Base-by-base conservation (phyloP, 2,113 vertebrate species). In the Cettia cetti region DNA sequence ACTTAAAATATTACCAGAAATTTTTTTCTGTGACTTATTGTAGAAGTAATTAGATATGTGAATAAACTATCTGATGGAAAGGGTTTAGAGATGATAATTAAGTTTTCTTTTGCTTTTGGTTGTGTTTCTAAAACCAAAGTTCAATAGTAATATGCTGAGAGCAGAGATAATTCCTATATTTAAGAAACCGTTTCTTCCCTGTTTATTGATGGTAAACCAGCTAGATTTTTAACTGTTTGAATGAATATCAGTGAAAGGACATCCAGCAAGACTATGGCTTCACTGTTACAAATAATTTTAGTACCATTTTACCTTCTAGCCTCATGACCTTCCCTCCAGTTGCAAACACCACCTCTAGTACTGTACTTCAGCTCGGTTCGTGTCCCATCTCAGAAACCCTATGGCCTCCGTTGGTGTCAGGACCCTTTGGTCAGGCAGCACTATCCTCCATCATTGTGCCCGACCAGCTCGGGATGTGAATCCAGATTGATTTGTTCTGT, bases 1-100 rank as follows among this genome's bases (percentile, higher is more conserved):
- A 79, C 92, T 97, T 97, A 96, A 97, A 96, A 97, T 95, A 96
- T 96, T 95, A 94, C 47, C 54, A 91, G 56, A 44, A 96, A 90
- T 76, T 19, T 86, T 89, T 97, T 92, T 94, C 65, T 86, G 37
- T 81, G 57, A 76, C 54, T 97, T 97, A 82, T 95, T 96, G 84
- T 70, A 94, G 89, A 97, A 96, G 85, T 70, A 94, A 94, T 44
- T 90, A 89, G 77, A 83, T 92, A 78, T 59, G 52, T 95, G 82
- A 97, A 92, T 94, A 97, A 88, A 95, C 76, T 88, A 94, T 78
- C 61, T 90, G 39, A 45, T 95, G 85, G 80, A 81, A 90, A 80
- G 21, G 13, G 11, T 81, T 69, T 74, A 82, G 89, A 92, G 72
- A 49, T n/a, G 7, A 49, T 37, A 50, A 63, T 88, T 52, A 53